Percentiles rank a stretch among this genome's conserved stretches.
These are phyloP conservation scores for Schlechtendalia chinensis DNA, from an alignment of 1,140 invertebrate species.

Conservation along the genomic window DNA sequence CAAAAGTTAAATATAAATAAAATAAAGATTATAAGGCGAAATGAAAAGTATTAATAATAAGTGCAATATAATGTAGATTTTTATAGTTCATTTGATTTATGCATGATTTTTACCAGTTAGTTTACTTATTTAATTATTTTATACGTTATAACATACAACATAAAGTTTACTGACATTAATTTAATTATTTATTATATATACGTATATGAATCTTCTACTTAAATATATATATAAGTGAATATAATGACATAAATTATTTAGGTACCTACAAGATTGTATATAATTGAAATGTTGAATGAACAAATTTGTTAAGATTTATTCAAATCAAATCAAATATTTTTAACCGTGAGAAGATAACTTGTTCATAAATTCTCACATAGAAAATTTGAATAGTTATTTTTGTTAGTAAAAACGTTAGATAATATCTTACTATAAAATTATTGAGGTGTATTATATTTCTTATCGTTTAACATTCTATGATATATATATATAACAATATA, in stretches of 20 bases:
- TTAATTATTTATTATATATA: not conserved
- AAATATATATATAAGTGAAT: not conserved
- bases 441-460: too few relatives aligned
- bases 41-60: constrained; percentile 4
- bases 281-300: not conserved
- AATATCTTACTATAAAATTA: too few relatives aligned
- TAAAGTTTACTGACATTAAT: not conserved
- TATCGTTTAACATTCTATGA: too few relatives aligned
- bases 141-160: not conserved
- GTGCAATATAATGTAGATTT: not conserved
- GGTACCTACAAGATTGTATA: not conserved
- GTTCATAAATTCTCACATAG: not conserved
- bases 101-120: not conserved
- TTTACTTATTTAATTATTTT: not conserved
- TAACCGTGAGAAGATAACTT: not conserved
- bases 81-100: not conserved
- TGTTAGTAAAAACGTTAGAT: not conserved
- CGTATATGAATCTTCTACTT: not conserved
- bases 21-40: not conserved
- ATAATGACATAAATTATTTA: not conserved
- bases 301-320: not conserved
- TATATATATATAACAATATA: too few relatives aligned
- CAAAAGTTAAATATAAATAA: not conserved
- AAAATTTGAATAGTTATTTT: not conserved
- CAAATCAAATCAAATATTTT: not conserved